Evolutionary conservation across 2,113 vertebrate genomes (phyloP), one percentile per base, ranked within the genome.

Genomic region (Cnemophilus loriae): DNA sequence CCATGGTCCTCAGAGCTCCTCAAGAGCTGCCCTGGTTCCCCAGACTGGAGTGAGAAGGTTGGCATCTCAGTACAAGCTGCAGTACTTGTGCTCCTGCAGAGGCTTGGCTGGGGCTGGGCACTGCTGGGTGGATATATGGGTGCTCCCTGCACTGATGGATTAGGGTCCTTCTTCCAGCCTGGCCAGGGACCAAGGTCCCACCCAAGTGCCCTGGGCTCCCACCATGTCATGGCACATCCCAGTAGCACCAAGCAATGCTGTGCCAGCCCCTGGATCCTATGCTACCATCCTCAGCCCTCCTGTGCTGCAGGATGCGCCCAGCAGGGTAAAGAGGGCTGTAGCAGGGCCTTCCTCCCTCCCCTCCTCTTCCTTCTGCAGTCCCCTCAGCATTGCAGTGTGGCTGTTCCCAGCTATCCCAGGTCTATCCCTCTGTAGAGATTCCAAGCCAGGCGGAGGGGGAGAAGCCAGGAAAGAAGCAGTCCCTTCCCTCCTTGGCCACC

Each of bases 171-270:
- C 56, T 74, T 87, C 33, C 57, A 87, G 46, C 37, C n/a, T 6
- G 1, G 23, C 42, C 35, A 7, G 3, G 2, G 37, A 46, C n/a
- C 61, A 60, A 64, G 44, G 32, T 39, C 61, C 71, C 65, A 55
- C 21, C 2, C 3, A 70, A 46, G 23, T 35, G 21, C 13, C 44
- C 39, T 77, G 59, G 64, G 49, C 12, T 61, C 46, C 13, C 23
- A 11, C 27, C 1, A 0, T 57, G 47, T 32, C 68, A 37, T 0
- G 0, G 35, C 32, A 70, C 21, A 3, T 15, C n/a, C 61, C 10
- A 2, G 16, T 13, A 42, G 30, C 46, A 77, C 27, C 75, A 33
- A 13, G 23, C 19, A 35, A 50, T 20, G 49, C 44, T 42, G 42
- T 5, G 11, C 39, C 3, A 4, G 32, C 37, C 27, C 23, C 55